Evolutionary conservation across 2,888 invertebrate species (phyloP), one percentile per base, ranked within the genome.

Genomic region (Eilema depressum): DNA sequence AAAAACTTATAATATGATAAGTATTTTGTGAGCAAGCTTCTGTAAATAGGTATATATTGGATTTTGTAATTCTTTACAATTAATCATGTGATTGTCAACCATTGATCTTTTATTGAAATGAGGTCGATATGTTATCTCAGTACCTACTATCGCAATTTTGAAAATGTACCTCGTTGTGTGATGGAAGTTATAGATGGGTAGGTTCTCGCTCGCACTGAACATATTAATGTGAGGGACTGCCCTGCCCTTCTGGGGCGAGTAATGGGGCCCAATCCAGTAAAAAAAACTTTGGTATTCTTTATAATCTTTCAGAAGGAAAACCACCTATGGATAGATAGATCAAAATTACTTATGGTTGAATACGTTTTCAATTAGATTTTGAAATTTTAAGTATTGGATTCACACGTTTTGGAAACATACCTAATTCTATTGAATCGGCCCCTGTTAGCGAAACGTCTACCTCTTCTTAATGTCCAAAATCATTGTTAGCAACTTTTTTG

Each of bases 11-110:
- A 41, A 53, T n/a, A 17, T 56, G n/a, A 25, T 37, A 23, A 12
- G 25, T 37, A 33, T 30, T 63, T 63, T 63, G 33, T 37, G 37
- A 37, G 17, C 62, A 62, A 62, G 53, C 53, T 53, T 53, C 53
- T 53, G 53, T 53, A 53, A 53, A 53, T 53, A n/a, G n/a, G n/a
- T n/a, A 53, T n/a, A 53, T n/a, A 53, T n/a, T 20, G 53, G 10
- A 53, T 53, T 59, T 59, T 59, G 14, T 64, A 53, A 53, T 53
- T 53, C n/a, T 53, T 64, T 26, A 33, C 17, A 33, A 41, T 41
- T 41, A 41, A 17, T 17, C 17, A 41, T 26, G 28, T n/a, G 26
- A 53, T 53, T 53, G 10, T 53, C n/a, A 53, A 53, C 53, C n/a
- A 53, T 20, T 47, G 20, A 47, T 53, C n/a, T n/a, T n/a, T 10